Percentiles rank a stretch among this genome's conserved stretches.
These are phyloP conservation scores for Poeciliopsis presidionis DNA, from an alignment of 2,797 vertebrate species.

Conservation along the genomic window DNA sequence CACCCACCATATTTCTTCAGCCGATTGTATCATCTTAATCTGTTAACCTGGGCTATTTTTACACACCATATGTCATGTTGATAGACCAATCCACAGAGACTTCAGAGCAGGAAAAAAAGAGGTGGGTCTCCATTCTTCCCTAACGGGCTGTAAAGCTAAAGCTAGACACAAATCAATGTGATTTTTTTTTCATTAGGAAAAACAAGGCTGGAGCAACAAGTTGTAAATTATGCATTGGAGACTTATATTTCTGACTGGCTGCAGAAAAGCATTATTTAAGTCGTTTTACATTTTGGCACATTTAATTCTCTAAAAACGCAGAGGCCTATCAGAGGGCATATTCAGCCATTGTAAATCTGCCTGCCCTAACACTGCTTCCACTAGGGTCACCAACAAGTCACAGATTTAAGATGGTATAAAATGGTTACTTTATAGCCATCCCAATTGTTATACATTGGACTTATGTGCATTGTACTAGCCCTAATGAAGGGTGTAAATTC, in stretches of 20 bases:
- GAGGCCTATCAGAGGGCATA: constrained; percentile 76
- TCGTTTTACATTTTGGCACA: constrained; percentile 84
- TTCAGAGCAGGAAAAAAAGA: constrained; percentile 62
- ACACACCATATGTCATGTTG: constrained; percentile 68
- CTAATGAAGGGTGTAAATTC: constrained; percentile 88
- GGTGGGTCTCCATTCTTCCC: constrained; percentile 65
- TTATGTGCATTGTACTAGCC: constrained; percentile 88
- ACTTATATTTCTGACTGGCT: constrained; percentile 79
- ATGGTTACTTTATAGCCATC: constrained; percentile 84
- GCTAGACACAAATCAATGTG: constrained; percentile 71
- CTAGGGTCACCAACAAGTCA: constrained; percentile 84
- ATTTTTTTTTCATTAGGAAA: constrained; percentile 64
- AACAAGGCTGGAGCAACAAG: constrained; percentile 65
- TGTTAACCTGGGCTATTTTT: constrained; percentile 56
- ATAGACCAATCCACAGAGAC: constrained; percentile 50
- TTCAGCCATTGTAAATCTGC: constrained; percentile 78
- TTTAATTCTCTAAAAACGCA: constrained; percentile 82
- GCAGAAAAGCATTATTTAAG: constrained; percentile 81
- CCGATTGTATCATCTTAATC: constrained; percentile 28
- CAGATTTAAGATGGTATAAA: constrained; percentile 84
- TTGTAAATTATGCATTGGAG: constrained; percentile 80
- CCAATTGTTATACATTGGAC: constrained; percentile 86
- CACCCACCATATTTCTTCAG: constrained; percentile 13
- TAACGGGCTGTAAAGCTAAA: constrained; percentile 71
- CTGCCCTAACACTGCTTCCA: constrained; percentile 70